Conservation (phyloP, 2,888 invertebrate genomes). For the Himalopsyche anomala region DNA sequence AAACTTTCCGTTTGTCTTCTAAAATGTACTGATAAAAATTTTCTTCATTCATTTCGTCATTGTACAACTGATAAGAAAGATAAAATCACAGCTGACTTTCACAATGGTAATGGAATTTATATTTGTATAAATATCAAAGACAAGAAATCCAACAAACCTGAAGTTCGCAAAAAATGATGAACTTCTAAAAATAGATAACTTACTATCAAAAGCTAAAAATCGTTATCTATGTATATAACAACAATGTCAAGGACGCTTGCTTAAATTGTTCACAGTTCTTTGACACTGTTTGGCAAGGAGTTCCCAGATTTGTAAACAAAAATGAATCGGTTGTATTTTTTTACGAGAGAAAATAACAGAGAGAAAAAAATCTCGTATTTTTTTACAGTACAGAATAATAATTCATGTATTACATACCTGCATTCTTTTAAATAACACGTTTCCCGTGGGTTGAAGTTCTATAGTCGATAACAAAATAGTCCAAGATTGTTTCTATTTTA, state of each 20-base stretch:
- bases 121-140: not conserved
- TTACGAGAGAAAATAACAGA: not conserved
- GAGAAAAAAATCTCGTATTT: no score
- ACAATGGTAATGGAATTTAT: not conserved
- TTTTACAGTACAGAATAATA: no score
- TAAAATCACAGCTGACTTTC: slow-evolving; percentile 14
- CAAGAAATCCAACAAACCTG: not conserved
- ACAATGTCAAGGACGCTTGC: not conserved
- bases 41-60: not conserved
- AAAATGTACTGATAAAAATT: not conserved
- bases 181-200: not conserved
- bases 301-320: not conserved
- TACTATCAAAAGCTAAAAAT: not conserved
- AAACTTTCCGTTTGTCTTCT: no score
- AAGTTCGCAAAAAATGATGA: not conserved
- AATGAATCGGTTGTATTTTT: not conserved
- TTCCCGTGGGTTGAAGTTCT: no score
- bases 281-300: slow-evolving; percentile 1
- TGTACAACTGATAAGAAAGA: not conserved
- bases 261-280: not conserved
- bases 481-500: no score
- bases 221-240: not conserved
- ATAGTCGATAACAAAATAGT: no score
- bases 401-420: no score
- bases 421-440: no score